Base-by-base conservation (phyloP, 1,140 invertebrate species). In the Heliconius melpomene region DNA sequence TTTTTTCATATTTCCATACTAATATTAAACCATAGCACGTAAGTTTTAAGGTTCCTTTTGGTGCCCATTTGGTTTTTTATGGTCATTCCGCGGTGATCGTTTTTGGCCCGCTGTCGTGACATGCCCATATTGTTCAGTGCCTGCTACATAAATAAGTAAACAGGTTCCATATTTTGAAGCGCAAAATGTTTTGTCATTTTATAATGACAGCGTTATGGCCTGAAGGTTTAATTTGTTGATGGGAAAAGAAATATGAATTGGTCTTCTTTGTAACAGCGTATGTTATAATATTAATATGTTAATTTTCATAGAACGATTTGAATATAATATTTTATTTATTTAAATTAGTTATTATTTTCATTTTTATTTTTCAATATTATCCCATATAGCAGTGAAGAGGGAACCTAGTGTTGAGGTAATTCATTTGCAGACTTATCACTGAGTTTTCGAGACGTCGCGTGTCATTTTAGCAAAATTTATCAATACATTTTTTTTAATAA, bases 121-220 rank as follows among this genome's bases (percentile, higher is more conserved):
- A 90, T 85, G 87, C 91, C 91, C 91, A 92, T 94, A 94, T 91
- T 93, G 92, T 94, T 91, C 91, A 82, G 79, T 70, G 82, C 82
- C 90, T 91, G 89, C 90, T 90, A 90, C 88, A 90, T 89, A 87
- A 54, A 78, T 78, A 82, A 86, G 87, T 87, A 86, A 90, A 91
- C 91, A 87, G 90, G 91, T 91, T 90, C 86, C 84, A 79, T 77
- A 72, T 66, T 77, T 83, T 84, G 84, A 86, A 83, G 86, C 79
- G 83, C 83, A 88, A 38, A 78, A 86, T 80, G 85, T 85, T 85
- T 87, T 87, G 85, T 86, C 80, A 85, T 90, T 90, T 84, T 83
- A 82, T 88, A 91, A 90, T 90, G 86, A 91, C 79, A 75, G 86
- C 81, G 83, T 87, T 85, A 84, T 85, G 83, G 60, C 3, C 60